Percentiles rank a stretch among this genome's conserved stretches.
These are phyloP conservation scores for Lethenteron reissneri DNA, from an alignment of 2,113 vertebrate genomes.

Conservation along the genomic window DNA sequence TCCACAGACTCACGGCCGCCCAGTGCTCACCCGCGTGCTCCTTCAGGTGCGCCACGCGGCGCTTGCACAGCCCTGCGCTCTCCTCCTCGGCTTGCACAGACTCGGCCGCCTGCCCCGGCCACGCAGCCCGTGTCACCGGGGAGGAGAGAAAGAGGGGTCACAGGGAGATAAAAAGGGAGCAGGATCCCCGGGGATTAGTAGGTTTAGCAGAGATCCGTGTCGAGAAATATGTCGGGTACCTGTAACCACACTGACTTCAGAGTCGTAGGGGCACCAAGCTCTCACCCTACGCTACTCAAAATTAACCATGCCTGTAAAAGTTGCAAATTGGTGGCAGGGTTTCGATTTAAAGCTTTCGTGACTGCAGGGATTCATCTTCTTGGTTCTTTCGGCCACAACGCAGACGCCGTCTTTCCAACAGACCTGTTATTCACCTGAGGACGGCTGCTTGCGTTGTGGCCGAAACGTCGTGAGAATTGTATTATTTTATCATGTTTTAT, in stretches of 20 bases:
- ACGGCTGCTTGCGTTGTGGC: too few species aligned
- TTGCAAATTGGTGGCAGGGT: too few species aligned
- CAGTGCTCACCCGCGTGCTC: conserved; percentile 90
- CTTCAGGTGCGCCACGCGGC: conserved; percentile 83
- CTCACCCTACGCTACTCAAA: too few species aligned
- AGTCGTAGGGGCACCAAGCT: too few species aligned
- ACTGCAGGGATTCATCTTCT: too few species aligned
- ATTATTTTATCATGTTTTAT: too few species aligned
- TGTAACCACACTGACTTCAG: background rate
- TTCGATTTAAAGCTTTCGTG: too few species aligned
- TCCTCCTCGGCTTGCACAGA: conserved; percentile 96
- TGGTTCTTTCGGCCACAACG: too few species aligned
- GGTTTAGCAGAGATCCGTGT: background rate
- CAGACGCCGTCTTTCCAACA: too few species aligned
- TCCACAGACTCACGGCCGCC: conserved; percentile 71
- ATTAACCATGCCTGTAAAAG: too few species aligned
- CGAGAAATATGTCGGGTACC: background rate
- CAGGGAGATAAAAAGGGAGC: background rate
- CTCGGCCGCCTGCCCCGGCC: conserved; percentile 47
- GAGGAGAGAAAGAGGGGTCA: background rate
- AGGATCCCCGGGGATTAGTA: background rate
- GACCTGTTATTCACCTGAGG: too few species aligned
- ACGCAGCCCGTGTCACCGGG: background rate
- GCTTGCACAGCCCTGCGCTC: conserved; percentile 85
- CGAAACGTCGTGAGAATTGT: too few species aligned